Conservation (phyloP, 35 echinoderm and acorn worm species). For the Amphiura filiformis region DNA sequence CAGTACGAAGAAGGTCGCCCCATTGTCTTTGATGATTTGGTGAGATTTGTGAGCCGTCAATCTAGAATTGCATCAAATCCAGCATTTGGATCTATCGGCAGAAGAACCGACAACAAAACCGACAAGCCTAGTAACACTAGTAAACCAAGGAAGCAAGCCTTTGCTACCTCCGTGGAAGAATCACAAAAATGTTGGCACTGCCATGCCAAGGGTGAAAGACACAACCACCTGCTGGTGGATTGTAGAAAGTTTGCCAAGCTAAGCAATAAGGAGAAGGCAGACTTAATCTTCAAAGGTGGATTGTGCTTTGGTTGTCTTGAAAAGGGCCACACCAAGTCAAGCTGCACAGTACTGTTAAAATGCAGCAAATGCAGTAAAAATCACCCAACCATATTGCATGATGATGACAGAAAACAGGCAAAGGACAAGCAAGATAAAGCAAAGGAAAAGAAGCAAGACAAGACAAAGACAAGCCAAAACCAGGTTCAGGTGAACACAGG, state of each 20-base stretch:
- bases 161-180: not conserved
- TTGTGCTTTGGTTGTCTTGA: not conserved
- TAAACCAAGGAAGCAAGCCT: not conserved
- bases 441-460: no score
- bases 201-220: no score
- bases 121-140: not conserved
- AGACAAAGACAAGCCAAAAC: no score
- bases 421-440: no score
- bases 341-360: not conserved
- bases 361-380: not conserved
- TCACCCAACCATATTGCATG: not conserved
- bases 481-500: no score
- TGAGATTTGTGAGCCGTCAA: not conserved
- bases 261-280: not conserved
- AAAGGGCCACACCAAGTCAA: not conserved
- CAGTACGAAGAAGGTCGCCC: not conserved
- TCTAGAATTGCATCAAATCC: not conserved
- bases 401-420: no score
- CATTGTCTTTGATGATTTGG: not conserved
- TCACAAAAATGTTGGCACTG: not conserved
- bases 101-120: not conserved
- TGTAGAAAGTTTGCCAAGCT: not conserved
- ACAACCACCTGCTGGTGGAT: not conserved
- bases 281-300: not conserved
- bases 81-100: not conserved